phyloP scores from a whole-genome alignment of 2,797 vertebrate genomes.

The Lacerta agilis region DNA sequence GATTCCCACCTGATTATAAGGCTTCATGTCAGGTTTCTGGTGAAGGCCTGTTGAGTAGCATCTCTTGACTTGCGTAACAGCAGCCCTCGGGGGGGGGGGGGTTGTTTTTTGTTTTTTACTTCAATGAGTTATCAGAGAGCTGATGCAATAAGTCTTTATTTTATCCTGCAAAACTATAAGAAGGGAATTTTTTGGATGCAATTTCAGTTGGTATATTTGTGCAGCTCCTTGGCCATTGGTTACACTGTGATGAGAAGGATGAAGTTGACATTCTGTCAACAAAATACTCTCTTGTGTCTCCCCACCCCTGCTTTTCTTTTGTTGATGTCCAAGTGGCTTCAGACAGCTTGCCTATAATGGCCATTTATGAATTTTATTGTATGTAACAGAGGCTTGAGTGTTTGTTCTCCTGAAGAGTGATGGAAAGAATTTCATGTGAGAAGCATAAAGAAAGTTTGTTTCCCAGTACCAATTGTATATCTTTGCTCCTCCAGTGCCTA shows the following conservation, averaged over 20 bases:
- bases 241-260: neutral
- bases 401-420: conserved; percentile 5
- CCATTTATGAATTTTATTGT: conserved; percentile 13
- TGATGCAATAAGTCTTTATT: conserved; percentile 63
- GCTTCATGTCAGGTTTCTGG: too few relatives aligned
- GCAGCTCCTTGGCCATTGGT: conserved; percentile 21
- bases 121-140: conserved; percentile 58
- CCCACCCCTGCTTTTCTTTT: neutral
- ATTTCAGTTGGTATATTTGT: conserved; percentile 36
- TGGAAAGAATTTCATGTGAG: conserved; percentile 20
- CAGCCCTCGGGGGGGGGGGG: too few relatives aligned
- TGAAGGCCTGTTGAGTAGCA: too few relatives aligned
- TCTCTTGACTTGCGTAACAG: too few relatives aligned
- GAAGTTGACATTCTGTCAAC: neutral
- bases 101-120: too few relatives aligned
- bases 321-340: neutral
- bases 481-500: conserved; percentile 24
- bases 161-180: conserved; percentile 34
- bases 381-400: conserved; percentile 29
- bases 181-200: conserved; percentile 18
- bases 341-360: conserved; percentile 6
- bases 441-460: conserved; percentile 15
- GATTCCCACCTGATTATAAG: too few relatives aligned
- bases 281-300: neutral
- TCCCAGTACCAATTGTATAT: conserved; percentile 24